Evolutionary conservation across 2,888 invertebrate genomes (phyloP), one percentile per base, ranked within the genome.

Genomic region (Stenolophus ochropezus): DNA sequence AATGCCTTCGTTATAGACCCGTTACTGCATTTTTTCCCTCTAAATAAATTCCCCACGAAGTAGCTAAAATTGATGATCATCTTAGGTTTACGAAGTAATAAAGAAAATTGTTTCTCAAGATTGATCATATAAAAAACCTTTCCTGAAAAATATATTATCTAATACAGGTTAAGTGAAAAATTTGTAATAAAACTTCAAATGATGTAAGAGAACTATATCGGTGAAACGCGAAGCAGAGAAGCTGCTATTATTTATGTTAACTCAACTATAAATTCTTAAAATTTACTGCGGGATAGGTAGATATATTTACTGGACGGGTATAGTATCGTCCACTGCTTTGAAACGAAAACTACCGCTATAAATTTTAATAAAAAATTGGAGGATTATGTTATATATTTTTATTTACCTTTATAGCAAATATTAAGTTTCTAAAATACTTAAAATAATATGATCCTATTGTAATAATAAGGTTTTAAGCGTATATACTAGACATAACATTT

Each of bases 31-130:
- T 58, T 74, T 53, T 56, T 25, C 53, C 21, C 21, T 51, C 21
- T 75, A 75, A 75, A 75, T 75, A 75, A 75, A 75, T 75, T 25
- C 33, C 18, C 75, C 75, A 56, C 56, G 75, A 75, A 71, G 47
- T 47, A 47, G 42, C 16, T 53, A 51, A 75, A 76, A 76, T 76
- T 76, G 58, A 76, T 76, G 42, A 49, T 58, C 56, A 58, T 18
- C 56, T 33, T 5, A 58, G 42, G 33, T 23, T 76, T 76, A 58
- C 27, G 27, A 58, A 53, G 56, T 58, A 56, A 56, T 76, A 76
- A 76, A 76, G 76, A 58, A 76, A 76, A 76, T 58, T 58, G 58
- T 76, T 75, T 49, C 73, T 3, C 33, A 69, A 69, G 69, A 69
- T 69, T 69, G 42, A 69, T 69, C 14, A 69, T 47, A 51, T 73